Evolutionary conservation across 1,140 invertebrate genomes (phyloP).

Genomic region (Drosophila elegans): DNA sequence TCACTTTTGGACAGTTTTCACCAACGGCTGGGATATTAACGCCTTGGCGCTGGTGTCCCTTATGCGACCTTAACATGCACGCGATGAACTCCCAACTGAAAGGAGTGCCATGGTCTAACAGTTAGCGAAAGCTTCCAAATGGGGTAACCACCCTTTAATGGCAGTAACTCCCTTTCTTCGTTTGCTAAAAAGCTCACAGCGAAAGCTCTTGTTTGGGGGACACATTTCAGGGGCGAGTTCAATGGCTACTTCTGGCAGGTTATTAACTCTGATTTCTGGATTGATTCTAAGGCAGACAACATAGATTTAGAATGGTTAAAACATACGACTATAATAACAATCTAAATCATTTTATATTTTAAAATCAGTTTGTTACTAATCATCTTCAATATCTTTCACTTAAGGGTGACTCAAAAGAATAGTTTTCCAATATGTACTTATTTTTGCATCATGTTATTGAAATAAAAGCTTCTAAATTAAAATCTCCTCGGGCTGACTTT

Average conservation of each 20-base stretch:
- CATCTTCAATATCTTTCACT: not conserved
- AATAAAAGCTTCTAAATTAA: too few relatives aligned
- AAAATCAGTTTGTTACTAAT: not conserved
- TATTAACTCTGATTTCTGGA: slow-evolving; percentile 30
- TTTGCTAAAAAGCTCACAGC: slow-evolving; percentile 14
- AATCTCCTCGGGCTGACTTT: too few relatives aligned
- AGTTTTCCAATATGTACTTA: too few relatives aligned
- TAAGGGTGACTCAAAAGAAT: not conserved
- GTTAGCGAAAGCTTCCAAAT: slow-evolving; percentile 45
- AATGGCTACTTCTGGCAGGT: slow-evolving; percentile 19
- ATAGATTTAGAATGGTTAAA: not conserved
- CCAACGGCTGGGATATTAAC: slow-evolving; percentile 52
- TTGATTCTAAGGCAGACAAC: not conserved
- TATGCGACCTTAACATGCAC: slow-evolving; percentile 74
- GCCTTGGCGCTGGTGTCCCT: slow-evolving; percentile 35
- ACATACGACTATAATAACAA: too few relatives aligned
- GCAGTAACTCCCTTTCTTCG: slow-evolving; percentile 12
- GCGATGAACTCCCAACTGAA: slow-evolving; percentile 71
- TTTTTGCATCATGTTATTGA: not conserved
- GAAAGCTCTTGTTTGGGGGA: slow-evolving; percentile 3
- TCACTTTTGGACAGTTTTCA: slow-evolving; percentile 26
- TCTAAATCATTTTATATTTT: not conserved
- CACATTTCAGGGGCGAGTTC: slow-evolving; percentile 27
- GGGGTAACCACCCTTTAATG: slow-evolving; percentile 11
- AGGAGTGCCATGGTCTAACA: slow-evolving; percentile 65